A percentile compares a stretch with the other conserved stretches of the same genome.
Evolutionary conservation across 2,888 invertebrate species (phyloP).

Genomic region (Chrysolina americana): DNA sequence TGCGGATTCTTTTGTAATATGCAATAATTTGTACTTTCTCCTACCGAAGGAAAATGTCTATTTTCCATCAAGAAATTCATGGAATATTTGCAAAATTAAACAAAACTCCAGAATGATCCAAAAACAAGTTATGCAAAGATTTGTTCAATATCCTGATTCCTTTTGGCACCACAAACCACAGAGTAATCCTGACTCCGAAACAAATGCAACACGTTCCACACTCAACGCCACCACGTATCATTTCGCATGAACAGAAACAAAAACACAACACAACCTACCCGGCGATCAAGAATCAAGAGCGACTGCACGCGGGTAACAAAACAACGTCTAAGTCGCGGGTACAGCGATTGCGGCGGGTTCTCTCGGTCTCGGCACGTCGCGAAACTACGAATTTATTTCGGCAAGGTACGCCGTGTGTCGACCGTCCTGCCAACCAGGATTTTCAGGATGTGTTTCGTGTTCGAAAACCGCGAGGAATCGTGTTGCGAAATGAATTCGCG

Average conservation of each 20-base stretch:
- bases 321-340: conserved; percentile 28
- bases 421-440: conserved; percentile 14
- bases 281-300: conserved; percentile 24
- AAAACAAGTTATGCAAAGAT: no score
- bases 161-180: not conserved
- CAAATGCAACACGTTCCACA: conserved; percentile 18
- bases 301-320: conserved; percentile 44
- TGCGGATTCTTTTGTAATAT: no score
- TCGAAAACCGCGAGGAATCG: conserved; percentile 10
- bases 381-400: conserved; percentile 35
- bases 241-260: not conserved
- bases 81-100: no score
- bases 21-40: no score
- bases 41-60: no score
- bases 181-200: not conserved
- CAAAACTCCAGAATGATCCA: no score
- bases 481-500: conserved; percentile 7
- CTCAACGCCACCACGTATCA: not conserved
- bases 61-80: no score
- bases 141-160: no score
- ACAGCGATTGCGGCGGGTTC: conserved; percentile 21
- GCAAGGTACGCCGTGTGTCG: conserved; percentile 39
- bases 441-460: conserved; percentile 9
- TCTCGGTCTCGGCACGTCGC: conserved; percentile 26
- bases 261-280: conserved; percentile 1